Evolutionary conservation across 2,797 vertebrate genomes (phyloP), one percentile per base, ranked within the genome.

Genomic region (Erpetoichthys calabaricus): DNA sequence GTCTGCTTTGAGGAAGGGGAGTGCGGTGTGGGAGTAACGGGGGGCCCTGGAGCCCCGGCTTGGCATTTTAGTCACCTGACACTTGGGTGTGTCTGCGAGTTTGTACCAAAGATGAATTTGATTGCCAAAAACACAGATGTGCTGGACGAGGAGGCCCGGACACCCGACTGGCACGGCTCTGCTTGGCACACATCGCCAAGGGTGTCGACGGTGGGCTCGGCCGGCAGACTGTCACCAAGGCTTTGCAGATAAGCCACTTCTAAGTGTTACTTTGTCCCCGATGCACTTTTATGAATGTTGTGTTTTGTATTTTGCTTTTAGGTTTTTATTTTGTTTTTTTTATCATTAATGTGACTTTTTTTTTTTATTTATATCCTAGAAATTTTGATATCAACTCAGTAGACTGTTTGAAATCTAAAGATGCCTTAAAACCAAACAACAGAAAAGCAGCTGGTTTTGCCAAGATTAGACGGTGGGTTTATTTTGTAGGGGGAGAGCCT

Each of bases 361-460:
- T 72, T 77, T 70, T 86, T 86, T 83, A 91, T 94, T 93, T 94
- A 94, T 91, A 86, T 79, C 75, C 86, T 75, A 74, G 68, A 79
- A 77, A 75, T 83, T 88, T 83, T 63, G 73, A 82, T 87, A 80
- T 79, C 80, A 85, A 79, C 86, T 86, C 80, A 73, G 69, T 76
- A 72, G 85, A 89, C 82, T 71, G 79, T 89, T 88, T 89, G 78
- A 84, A 71, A 72, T 63, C 64, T 73, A 80, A 73, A 70, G 69
- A 88, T 73, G 70, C 82, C 76, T 87, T 80, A 72, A 81, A 74
- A 69, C 25, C 25, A 25, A 25, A 25, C 25, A 25, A 79, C 65
- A 67, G 69, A 73, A 74, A 80, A 91, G 91, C 91, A 95, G 85
- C 91, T 92, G 91, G 92, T 94, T 93, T 96, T 94, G 91, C 90